These are phyloP conservation scores for Hipposideros larvatus DNA, from an alignment of 2,797 vertebrate species.

Conservation along the genomic window DNA sequence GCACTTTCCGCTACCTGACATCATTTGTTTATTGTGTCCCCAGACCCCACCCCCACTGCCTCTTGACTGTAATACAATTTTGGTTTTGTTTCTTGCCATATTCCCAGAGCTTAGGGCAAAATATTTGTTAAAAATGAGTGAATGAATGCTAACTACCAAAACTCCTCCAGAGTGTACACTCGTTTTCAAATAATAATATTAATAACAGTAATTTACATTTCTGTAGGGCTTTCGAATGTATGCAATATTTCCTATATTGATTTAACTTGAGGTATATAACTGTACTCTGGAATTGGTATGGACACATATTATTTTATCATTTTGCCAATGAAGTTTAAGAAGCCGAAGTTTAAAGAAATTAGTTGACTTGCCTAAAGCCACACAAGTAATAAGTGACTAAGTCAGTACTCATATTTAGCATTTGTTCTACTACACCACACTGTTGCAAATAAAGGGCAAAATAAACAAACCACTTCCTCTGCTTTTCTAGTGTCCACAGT, in stretches of 20 bases:
- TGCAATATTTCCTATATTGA: not conserved
- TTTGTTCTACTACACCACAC: not conserved
- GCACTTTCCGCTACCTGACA: not conserved
- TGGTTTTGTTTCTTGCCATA: not conserved
- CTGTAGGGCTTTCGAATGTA: conserved; percentile 1
- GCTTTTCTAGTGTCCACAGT: conserved; percentile 29
- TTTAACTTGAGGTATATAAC: not conserved
- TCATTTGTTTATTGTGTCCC: not conserved
- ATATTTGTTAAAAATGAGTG: not conserved
- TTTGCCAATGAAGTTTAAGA: conserved; percentile 24
- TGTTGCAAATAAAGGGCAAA: not conserved
- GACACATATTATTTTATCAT: not conserved
- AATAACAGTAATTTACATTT: not conserved
- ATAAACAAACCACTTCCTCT: conserved; percentile 52
- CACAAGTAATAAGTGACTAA: conserved; percentile 6
- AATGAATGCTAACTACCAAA: not conserved
- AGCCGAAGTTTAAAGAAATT: not conserved
- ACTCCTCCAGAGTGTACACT: not conserved
- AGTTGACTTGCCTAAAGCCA: conserved; percentile 25
- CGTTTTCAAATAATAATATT: not conserved
- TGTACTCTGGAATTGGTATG: not conserved
- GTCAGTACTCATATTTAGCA: not conserved
- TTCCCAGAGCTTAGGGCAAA: not conserved
- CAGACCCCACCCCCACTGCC: not conserved
- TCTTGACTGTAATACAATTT: not conserved